phyloP scores from a whole-genome alignment of 2,797 vertebrate species.

The Peromyscus aztecus region DNA sequence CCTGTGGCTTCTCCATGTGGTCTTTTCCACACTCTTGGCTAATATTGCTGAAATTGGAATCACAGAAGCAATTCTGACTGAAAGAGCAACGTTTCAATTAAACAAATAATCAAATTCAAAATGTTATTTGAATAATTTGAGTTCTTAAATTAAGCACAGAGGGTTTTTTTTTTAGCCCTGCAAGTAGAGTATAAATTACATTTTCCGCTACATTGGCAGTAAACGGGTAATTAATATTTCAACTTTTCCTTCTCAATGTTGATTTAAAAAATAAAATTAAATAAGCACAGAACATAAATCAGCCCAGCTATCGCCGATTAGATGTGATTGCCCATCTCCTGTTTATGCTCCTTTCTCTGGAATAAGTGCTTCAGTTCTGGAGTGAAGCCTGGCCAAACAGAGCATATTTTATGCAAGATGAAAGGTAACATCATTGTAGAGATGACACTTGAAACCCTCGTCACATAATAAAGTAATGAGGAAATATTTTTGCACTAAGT shows the following conservation, averaged over 20 bases:
- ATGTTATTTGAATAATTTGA: slow-evolving; percentile 96
- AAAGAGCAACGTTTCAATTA: slow-evolving; percentile 90
- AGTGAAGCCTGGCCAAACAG: background rate
- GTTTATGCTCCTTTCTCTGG: slow-evolving; percentile 70
- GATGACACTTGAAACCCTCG: background rate
- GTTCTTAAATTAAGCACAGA: slow-evolving; percentile 94
- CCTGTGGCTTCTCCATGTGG: background rate
- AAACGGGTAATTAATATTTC: slow-evolving; percentile 99
- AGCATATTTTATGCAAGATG: background rate
- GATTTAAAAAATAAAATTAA: slow-evolving; percentile 91
- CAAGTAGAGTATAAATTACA: slow-evolving; percentile 97
- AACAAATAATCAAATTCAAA: slow-evolving; percentile 95
- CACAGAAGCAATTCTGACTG: slow-evolving; percentile 87
- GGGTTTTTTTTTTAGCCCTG: slow-evolving; percentile 88
- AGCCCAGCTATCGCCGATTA: slow-evolving; percentile 82
- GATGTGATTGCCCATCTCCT: slow-evolving; percentile 76
- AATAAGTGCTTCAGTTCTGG: slow-evolving; percentile 33
- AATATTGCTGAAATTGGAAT: slow-evolving; percentile 87
- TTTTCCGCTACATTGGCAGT: slow-evolving; percentile 98
- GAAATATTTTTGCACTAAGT: background rate
- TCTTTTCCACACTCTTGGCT: slow-evolving; percentile 85
- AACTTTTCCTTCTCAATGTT: slow-evolving; percentile 94
- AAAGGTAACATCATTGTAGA: background rate
- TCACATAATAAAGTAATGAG: background rate
- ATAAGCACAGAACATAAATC: slow-evolving; percentile 88